Percentiles rank a stretch among this genome's conserved stretches.
Evolutionary conservation across 2,113 vertebrate species (phyloP).

Genomic region (Globicephala melas): DNA sequence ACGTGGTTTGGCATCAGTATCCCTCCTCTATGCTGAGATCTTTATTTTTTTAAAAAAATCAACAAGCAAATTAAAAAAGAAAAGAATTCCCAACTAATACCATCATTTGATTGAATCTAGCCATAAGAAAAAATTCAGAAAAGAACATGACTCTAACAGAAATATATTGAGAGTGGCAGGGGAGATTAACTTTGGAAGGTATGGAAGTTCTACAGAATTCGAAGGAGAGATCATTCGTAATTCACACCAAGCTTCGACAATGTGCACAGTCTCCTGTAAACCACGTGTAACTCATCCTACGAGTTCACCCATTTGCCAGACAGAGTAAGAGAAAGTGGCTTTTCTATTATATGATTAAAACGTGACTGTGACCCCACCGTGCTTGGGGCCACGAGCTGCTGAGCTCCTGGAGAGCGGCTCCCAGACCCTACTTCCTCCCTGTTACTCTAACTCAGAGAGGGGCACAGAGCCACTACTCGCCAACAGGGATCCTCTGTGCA

Average conservation of each 20-base stretch:
- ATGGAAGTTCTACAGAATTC: constrained; percentile 44
- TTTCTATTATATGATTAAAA: not conserved
- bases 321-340: constrained; percentile 27
- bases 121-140: constrained; percentile 61
- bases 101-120: not conserved
- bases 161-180: constrained; percentile 32
- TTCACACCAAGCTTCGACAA: constrained; percentile 27
- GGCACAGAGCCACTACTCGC: not conserved
- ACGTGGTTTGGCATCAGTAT: not conserved
- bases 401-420: rapidly evolving
- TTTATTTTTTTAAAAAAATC: not conserved
- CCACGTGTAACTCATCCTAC: not conserved
- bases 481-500: rapidly evolving
- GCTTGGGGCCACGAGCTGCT: not conserved
- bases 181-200: constrained; percentile 65
- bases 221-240: constrained; percentile 32
- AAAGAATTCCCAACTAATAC: constrained; percentile 12
- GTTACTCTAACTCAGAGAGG: not conserved
- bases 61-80: not conserved
- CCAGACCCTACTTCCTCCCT: not conserved
- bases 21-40: not conserved
- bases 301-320: not conserved
- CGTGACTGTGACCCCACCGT: not conserved
- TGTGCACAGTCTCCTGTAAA: not conserved
- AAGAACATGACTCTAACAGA: constrained; percentile 34